phyloP scores from a whole-genome alignment of 2,113 vertebrate species.

The Chamaea fasciata region DNA sequence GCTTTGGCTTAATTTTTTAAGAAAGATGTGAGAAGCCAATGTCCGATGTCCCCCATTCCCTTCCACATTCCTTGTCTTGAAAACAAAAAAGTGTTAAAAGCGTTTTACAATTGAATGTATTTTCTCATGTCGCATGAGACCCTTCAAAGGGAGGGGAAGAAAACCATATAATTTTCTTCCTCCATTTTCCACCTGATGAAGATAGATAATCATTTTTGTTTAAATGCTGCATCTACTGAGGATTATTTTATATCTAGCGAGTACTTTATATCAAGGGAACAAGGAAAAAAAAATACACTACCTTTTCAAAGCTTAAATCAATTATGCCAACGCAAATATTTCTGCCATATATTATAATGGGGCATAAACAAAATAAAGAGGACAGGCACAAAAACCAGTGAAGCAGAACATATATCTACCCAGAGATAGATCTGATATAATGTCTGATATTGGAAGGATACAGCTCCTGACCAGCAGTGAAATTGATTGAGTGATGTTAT shows the following conservation, averaged over 20 bases:
- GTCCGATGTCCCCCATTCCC: neutral
- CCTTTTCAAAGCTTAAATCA: neutral
- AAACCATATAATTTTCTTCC: neutral
- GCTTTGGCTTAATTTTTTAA: neutral
- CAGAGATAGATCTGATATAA: neutral
- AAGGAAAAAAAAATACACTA: fast-evolving
- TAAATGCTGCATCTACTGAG: neutral
- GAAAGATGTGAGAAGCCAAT: neutral
- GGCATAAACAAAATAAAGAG: neutral
- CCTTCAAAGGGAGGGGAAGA: neutral
- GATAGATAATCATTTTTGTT: neutral
- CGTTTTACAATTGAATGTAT: neutral
- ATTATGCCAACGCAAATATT: neutral
- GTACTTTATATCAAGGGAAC: neutral
- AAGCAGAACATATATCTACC: neutral
- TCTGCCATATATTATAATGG: neutral
- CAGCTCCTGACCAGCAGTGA: neutral
- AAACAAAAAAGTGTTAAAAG: neutral
- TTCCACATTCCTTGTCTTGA: fast-evolving
- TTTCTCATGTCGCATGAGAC: neutral
- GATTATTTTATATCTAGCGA: too few relatives aligned
- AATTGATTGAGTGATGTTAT: slow-evolving; percentile 27
- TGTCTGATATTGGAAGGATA: neutral
- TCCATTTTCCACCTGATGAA: neutral
- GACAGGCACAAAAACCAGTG: neutral